phyloP scores from a whole-genome alignment of 2,797 vertebrate species.

The Anguilla megastoma region DNA sequence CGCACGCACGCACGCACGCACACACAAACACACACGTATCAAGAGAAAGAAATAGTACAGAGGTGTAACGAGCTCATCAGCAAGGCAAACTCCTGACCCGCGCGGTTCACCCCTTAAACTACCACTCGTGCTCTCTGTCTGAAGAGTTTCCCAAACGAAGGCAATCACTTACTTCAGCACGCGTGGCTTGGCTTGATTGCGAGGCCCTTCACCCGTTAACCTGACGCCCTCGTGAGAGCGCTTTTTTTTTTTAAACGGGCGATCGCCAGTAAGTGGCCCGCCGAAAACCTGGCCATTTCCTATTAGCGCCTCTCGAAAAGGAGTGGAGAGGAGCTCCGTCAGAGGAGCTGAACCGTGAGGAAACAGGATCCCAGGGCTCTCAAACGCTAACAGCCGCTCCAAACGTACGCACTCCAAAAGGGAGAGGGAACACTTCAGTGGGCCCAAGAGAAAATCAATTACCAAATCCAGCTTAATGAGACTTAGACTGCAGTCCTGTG shows the following conservation, averaged over 20 bases:
- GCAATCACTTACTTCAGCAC: neutral
- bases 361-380: constrained; percentile 12
- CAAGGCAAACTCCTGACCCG: constrained; percentile 4
- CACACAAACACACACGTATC: neutral
- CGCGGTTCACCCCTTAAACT: neutral
- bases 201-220: constrained; percentile 3
- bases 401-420: constrained; percentile 19
- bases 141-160: neutral
- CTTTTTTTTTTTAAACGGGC: constrained; percentile 34
- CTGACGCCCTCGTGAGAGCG: constrained; percentile 23
- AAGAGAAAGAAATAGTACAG: neutral
- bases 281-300: constrained; percentile 28
- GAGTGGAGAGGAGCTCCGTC: constrained; percentile 18
- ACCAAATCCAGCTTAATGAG: neutral
- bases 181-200: constrained; percentile 4
- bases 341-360: neutral
- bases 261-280: constrained; percentile 15
- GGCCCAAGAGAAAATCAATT: constrained; percentile 4
- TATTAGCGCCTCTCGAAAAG: constrained; percentile 23
- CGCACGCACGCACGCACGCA: neutral
- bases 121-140: neutral
- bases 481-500: neutral
- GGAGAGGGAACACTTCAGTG: neutral
- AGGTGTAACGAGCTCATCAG: constrained; percentile 5
- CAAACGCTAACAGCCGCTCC: constrained; percentile 29